A percentile compares a stretch with the other conserved stretches of the same genome.
Conservation (phyloP, 2,888 invertebrate genomes). For the Abscondita cerata region DNA sequence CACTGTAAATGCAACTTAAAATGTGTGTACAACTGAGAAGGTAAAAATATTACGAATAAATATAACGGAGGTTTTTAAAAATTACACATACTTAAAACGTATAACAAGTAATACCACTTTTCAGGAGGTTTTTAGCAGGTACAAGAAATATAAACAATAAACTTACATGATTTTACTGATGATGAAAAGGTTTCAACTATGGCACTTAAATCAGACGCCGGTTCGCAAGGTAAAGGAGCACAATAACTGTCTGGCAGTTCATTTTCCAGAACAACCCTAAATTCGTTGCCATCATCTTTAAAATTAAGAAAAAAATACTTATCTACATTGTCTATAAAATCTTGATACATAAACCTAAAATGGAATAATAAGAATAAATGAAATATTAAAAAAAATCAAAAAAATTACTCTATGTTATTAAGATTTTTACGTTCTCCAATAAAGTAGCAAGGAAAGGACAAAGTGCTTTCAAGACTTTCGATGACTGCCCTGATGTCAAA, state of each 20-base stretch:
- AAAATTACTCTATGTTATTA: constrained; percentile 18
- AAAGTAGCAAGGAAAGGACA: constrained; percentile 28
- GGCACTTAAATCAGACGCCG: not conserved
- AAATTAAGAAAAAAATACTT: constrained; percentile 13
- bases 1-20: too few relatives aligned
- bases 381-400: constrained; percentile 8
- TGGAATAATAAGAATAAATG: constrained; percentile 15
- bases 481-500: constrained; percentile 34
- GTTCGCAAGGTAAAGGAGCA: not conserved
- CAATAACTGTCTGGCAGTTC: constrained; percentile 22
- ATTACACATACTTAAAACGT: too few relatives aligned
- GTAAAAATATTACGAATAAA: too few relatives aligned
- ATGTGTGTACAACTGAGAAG: too few relatives aligned
- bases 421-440: constrained; percentile 9
- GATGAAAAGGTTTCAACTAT: too few relatives aligned
- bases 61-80: too few relatives aligned
- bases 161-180: too few relatives aligned
- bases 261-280: constrained; percentile 16
- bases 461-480: constrained; percentile 28
- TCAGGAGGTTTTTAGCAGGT: too few relatives aligned
- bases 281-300: not conserved
- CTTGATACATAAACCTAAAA: constrained; percentile 29
- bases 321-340: constrained; percentile 30
- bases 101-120: too few relatives aligned
- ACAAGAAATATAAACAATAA: too few relatives aligned